These are phyloP conservation scores for Ascaphus truei DNA, from an alignment of 2,113 vertebrate genomes.

Conservation along the genomic window DNA sequence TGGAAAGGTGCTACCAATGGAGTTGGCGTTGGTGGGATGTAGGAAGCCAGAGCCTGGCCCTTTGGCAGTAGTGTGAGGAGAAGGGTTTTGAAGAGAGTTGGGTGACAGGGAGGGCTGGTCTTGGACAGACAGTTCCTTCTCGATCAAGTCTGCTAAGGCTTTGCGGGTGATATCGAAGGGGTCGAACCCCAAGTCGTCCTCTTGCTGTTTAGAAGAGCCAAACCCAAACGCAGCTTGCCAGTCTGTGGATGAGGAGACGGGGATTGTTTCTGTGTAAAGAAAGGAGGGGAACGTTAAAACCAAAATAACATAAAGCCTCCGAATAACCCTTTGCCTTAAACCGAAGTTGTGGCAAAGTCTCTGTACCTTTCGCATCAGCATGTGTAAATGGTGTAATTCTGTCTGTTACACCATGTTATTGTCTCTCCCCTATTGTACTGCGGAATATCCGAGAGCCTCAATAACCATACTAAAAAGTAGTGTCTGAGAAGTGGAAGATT, in stretches of 20 bases:
- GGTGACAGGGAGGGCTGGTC: slow-evolving; percentile 76
- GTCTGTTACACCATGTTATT: too few relatives aligned
- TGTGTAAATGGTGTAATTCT: too few relatives aligned
- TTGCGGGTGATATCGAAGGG: slow-evolving; percentile 98
- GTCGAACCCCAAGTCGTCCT: slow-evolving; percentile 97
- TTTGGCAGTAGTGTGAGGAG: slow-evolving; percentile 76
- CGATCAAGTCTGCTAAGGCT: slow-evolving; percentile 97
- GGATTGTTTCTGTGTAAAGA: slow-evolving; percentile 85
- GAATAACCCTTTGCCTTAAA: too few relatives aligned
- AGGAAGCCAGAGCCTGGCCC: slow-evolving; percentile 76
- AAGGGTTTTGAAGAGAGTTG: slow-evolving; percentile 70
- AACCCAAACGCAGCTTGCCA: slow-evolving; percentile 99
- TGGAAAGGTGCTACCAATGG: slow-evolving; percentile 80
- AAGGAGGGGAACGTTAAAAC: slow-evolving; percentile 32
- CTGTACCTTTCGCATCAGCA: too few relatives aligned
- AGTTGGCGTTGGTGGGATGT: slow-evolving; percentile 76
- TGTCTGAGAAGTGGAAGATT: too few relatives aligned
- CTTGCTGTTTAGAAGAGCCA: slow-evolving; percentile 95
- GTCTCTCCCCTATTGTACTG: too few relatives aligned
- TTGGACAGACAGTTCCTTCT: slow-evolving; percentile 97
- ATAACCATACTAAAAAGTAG: too few relatives aligned
- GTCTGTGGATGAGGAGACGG: slow-evolving; percentile 96
- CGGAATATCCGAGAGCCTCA: too few relatives aligned
- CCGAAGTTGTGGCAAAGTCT: too few relatives aligned
- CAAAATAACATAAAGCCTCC: not conserved